Evolutionary conservation across 2,113 vertebrate genomes (phyloP).

Genomic region (Uropsilus gracilis): DNA sequence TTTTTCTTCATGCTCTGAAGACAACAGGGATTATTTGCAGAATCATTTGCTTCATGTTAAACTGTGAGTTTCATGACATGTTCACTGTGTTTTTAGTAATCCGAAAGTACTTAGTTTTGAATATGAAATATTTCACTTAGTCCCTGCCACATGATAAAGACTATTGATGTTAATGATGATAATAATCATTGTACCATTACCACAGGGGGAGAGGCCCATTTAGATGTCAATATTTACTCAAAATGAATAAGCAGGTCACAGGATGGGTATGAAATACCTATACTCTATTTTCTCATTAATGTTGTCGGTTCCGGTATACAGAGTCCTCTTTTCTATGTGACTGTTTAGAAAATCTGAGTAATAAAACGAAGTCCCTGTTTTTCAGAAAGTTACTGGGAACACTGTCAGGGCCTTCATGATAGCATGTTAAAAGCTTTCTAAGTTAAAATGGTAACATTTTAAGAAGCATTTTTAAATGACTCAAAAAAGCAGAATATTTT

Average conservation of each 20-base stretch:
- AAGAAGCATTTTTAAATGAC: not conserved
- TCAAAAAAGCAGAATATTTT: conserved; percentile 9
- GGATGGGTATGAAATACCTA: conserved; percentile 14
- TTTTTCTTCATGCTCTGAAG: not conserved
- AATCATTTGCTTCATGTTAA: not conserved
- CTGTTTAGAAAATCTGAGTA: conserved; percentile 44
- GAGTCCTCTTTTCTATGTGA: conserved; percentile 11
- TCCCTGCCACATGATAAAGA: not conserved
- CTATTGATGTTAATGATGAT: not conserved
- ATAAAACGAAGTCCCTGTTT: not conserved
- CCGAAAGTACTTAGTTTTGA: not conserved
- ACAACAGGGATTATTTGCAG: conserved; percentile 11
- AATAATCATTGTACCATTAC: not conserved
- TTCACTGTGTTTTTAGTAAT: not conserved
- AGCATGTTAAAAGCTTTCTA: not conserved
- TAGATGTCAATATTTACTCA: not conserved
- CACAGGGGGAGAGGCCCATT: not conserved
- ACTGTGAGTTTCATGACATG: not conserved
- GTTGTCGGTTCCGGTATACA: not conserved
- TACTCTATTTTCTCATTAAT: conserved; percentile 30
- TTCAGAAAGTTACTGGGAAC: conserved; percentile 11
- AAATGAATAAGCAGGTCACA: not conserved
- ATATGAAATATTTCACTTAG: not conserved
- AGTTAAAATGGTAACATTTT: not conserved
- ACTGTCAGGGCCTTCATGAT: not conserved